Base-by-base conservation (phyloP, 1,140 invertebrate genomes). In the Philaenus spumarius region DNA sequence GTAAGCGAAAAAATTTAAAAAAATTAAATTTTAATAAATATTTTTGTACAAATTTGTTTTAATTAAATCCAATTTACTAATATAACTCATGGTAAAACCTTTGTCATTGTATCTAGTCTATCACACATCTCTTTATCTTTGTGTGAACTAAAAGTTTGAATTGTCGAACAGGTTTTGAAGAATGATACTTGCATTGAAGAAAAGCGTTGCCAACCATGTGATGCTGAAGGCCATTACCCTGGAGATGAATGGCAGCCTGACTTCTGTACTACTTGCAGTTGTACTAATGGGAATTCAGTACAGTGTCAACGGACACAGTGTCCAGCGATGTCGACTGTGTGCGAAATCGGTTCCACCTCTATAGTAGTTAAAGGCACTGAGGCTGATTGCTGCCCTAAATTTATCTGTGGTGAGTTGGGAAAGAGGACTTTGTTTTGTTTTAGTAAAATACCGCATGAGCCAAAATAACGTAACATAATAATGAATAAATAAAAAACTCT, bases 251-350 rank as follows among this genome's bases (percentile, higher is more conserved):
- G 79, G 79, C 64, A 76, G 65, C 78, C 79, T 40, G 82, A 89
- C 63, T 79, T 82, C 23, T 93, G 91, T 64, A 89, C 84, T 0
- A 78, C 72, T n/a, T 94, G 91, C 66, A 72, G 30, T 53, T 53
- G 14, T 20, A 17, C 35, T 19, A 35, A 75, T 67, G 47, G 61
- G 63, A 65, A 69, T 74, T 65, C 71, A 63, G 64, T 78, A 52
- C 64, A 72, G 24, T 88, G 86, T 66, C 73, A 80, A 19, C 78
- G 75, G 23, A 77, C 75, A 46, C 73, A 77, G 19, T 88, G 86
- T 65, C 72, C 78, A 6, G 70, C 71, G 24, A 59, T 75, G 35
- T 77, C 81, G 19, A 81, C 80, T 7, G 77, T 84, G 43, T 85
- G 82, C 58, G 72, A 78, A 34, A 68, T 73, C 58, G 78, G 75